phyloP scores from a whole-genome alignment of 2,888 invertebrate genomes.

The Cotesia congregata region DNA sequence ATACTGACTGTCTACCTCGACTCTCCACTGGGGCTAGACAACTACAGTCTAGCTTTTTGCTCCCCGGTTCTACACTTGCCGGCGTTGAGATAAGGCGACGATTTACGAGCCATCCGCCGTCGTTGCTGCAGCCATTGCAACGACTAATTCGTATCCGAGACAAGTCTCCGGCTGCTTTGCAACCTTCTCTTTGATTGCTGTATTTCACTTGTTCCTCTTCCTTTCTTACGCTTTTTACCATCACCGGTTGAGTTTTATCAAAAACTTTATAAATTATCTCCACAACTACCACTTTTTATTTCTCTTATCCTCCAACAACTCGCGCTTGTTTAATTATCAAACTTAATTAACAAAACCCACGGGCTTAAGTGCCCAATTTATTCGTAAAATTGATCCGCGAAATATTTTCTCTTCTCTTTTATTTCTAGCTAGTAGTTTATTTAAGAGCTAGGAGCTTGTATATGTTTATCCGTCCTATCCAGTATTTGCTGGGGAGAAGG shows the following conservation, averaged over 20 bases:
- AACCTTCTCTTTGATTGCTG: conserved; percentile 12
- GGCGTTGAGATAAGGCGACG: conserved; percentile 47
- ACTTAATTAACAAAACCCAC: background rate
- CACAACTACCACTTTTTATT: background rate
- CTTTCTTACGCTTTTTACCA: conserved; percentile 18
- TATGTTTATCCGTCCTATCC: background rate
- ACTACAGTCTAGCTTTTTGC: conserved; percentile 30
- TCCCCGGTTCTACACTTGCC: conserved; percentile 30
- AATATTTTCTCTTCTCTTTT: background rate
- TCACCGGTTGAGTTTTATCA: background rate
- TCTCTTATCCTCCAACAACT: background rate
- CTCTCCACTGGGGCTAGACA: conserved; percentile 23
- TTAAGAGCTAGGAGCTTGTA: background rate
- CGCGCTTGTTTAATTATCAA: background rate
- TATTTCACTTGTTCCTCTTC: conserved; percentile 23
- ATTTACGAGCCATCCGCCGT: conserved; percentile 45
- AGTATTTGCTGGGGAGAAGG: background rate
- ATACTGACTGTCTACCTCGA: conserved; percentile 14
- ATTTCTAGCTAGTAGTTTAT: background rate
- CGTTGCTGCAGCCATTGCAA: conserved; percentile 39
- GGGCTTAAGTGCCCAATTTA: background rate
- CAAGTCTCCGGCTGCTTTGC: conserved; percentile 18
- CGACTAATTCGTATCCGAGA: conserved; percentile 48
- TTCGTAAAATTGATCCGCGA: background rate
- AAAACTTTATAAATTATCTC: background rate